phyloP scores from a whole-genome alignment of 2,113 vertebrate genomes.

The Psittacula cyanocephala region DNA sequence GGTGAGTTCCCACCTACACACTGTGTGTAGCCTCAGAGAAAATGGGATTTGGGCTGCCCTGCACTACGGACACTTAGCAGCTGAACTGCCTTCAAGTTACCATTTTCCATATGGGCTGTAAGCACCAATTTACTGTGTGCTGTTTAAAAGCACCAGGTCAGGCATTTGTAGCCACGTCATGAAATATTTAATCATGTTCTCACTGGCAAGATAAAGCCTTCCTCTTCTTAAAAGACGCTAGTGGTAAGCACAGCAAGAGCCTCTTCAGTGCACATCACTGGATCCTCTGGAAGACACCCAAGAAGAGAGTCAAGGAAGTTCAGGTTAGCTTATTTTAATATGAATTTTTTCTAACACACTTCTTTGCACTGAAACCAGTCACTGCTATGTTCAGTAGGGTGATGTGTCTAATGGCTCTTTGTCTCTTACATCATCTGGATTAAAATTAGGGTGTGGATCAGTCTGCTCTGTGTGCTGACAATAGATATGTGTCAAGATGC shows the following conservation, averaged over 20 bases:
- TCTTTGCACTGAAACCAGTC: background rate
- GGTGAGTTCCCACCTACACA: background rate
- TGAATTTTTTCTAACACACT: background rate
- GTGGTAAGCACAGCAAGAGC: background rate
- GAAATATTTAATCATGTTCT: background rate
- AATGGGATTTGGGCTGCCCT: background rate
- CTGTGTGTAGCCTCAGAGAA: background rate
- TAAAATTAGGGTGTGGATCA: background rate
- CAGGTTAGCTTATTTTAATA: background rate
- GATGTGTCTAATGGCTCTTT: background rate
- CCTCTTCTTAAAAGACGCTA: background rate
- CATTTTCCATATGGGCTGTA: background rate
- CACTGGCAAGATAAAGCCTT: background rate
- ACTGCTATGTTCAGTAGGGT: background rate
- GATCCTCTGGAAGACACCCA: background rate
- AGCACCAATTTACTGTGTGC: background rate
- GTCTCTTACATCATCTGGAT: background rate
- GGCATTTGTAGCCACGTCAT: background rate
- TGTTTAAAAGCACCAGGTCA: background rate
- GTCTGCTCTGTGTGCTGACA: background rate
- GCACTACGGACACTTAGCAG: background rate
- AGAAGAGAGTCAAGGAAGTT: background rate
- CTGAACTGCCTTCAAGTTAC: background rate
- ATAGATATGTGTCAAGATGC: accelerated
- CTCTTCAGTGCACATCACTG: background rate